Evolutionary conservation across 2,888 invertebrate genomes (phyloP), one percentile per base, ranked within the genome.

Genomic region (Clistopyga incitator): DNA sequence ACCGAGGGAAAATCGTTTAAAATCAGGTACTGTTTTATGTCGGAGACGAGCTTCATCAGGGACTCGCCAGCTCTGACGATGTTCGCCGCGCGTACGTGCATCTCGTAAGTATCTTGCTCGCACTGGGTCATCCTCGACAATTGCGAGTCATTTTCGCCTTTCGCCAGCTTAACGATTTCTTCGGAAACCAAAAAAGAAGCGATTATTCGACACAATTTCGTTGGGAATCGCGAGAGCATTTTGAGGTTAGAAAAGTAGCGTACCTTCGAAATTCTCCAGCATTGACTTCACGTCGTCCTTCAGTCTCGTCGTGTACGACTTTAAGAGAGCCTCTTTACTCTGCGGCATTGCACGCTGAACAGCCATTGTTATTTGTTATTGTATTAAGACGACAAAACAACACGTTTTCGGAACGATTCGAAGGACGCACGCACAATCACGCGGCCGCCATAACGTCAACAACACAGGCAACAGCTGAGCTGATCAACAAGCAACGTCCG

Each of bases 1-100:
- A 99, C 98, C 1, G 99, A 98, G 61, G 98, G 98, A 92, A 99
- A 99, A 94, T 99, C 99, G 93, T 99, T 99, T 23, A 99, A 95
- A 89, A 99, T 99, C 61, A 99, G 94, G 93, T 99, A 99, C 92
- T 99, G 99, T 91, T 99, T 99, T 85, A 99, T 98, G 92, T 99
- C 99, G 0, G 99, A 98, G 0, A 99, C 98, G 38, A 99, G 94
- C 93, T 99, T 99, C 97, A 99, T 98, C 29, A 99, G 93, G 0
- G 99, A 98, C 94, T 99, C 99, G 0, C 98, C 98, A 81, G 99
- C 99, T 89, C 99, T 95, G 0, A 99, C 98, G 91, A 99, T 99
- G 92, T 99, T 99, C 6, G 99, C 97, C 42, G 99, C 98, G 90
- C 99, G 94, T 2, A 99, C 98, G 94, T 98, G 98, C 98, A 99